Conservation (phyloP, 2,797 vertebrate genomes). For the Muraenolepis orangiensis region DNA sequence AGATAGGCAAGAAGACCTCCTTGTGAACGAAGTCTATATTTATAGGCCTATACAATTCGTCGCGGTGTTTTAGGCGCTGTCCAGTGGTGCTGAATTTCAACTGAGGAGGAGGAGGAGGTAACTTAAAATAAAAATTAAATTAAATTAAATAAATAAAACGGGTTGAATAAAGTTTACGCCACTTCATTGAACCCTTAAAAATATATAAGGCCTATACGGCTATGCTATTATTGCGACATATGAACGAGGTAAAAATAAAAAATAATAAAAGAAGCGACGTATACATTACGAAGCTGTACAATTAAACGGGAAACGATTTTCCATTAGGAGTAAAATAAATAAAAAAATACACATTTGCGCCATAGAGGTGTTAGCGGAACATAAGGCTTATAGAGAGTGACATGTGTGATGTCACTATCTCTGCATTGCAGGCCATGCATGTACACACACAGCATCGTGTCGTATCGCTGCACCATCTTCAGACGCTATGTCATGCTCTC, state of each 20-base stretch:
- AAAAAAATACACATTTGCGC: not conserved
- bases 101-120: too few species aligned
- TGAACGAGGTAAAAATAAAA: not conserved
- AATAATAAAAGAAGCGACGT: not conserved
- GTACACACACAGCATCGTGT: conserved; percentile 17
- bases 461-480: too few species aligned
- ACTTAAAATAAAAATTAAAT: not conserved
- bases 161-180: not conserved
- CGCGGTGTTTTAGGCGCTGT: not conserved
- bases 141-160: not conserved
- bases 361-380: not conserved
- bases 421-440: conserved; percentile 30
- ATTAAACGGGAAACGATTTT: not conserved
- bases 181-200: too few species aligned
- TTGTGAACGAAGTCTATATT: too few species aligned
- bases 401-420: conserved; percentile 1
- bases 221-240: not conserved
- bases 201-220: not conserved
- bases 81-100: not conserved
- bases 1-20: too few species aligned
- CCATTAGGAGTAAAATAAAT: too few species aligned
- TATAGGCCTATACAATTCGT: too few species aligned
- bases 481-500: conserved; percentile 23
- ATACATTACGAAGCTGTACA: not conserved
- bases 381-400: not conserved